These are phyloP conservation scores for Ectemnius continuus DNA, from an alignment of 2,888 invertebrate genomes.

Conservation along the genomic window DNA sequence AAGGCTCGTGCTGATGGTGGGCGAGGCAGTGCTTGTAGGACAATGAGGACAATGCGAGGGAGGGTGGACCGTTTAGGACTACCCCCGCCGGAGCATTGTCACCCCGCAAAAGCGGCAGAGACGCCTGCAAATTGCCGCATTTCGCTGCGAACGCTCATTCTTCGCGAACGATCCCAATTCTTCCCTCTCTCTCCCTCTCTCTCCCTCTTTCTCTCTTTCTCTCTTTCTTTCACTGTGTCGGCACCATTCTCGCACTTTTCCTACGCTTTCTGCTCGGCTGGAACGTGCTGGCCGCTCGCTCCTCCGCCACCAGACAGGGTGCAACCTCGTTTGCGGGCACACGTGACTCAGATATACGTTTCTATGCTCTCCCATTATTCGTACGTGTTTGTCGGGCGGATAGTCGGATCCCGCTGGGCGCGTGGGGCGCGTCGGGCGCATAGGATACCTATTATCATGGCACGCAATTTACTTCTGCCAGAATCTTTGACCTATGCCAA, in stretches of 20 bases:
- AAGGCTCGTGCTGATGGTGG: constrained; percentile 61
- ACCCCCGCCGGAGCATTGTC: constrained; percentile 46
- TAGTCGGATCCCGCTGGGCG: too few species aligned
- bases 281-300: too few species aligned
- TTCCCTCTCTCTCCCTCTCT: constrained; percentile 21
- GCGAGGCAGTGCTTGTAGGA: constrained; percentile 40
- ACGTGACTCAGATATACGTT: not conserved
- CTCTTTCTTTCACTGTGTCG: not conserved
- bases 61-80: constrained; percentile 65
- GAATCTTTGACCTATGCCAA: too few species aligned
- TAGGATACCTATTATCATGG: constrained; percentile 2
- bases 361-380: not conserved
- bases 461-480: not conserved
- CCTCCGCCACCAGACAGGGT: not conserved
- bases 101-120: constrained; percentile 32
- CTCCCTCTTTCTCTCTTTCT: constrained; percentile 13
- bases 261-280: not conserved
- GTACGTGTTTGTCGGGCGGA: too few species aligned
- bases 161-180: constrained; percentile 22
- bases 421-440: not conserved
- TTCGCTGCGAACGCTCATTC: constrained; percentile 25
- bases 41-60: constrained; percentile 66
- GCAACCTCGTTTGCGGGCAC: constrained; percentile 2
- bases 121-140: constrained; percentile 48
- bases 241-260: constrained; percentile 8